Conservation (phyloP, 2,113 vertebrate genomes). For the Rostratula benghalensis region DNA sequence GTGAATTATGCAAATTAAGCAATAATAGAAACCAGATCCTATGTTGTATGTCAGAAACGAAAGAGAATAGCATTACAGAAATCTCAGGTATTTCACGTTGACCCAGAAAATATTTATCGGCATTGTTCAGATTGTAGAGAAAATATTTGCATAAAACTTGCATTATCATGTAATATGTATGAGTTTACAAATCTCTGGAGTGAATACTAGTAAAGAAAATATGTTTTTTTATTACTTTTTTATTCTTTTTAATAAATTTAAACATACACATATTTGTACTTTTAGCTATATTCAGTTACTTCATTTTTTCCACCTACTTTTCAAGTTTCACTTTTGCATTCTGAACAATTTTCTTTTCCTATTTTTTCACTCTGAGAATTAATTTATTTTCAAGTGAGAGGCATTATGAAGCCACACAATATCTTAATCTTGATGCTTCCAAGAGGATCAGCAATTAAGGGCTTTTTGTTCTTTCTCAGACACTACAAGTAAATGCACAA, state of each 20-base stretch:
- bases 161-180: conserved; percentile 26
- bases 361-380: not conserved
- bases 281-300: not conserved
- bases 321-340: not conserved
- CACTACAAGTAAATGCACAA: not conserved
- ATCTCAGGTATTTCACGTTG: conserved; percentile 12
- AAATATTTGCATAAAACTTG: conserved; percentile 44
- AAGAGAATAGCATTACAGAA: conserved; percentile 22
- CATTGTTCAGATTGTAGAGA: conserved; percentile 33
- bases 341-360: not conserved
- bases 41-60: conserved; percentile 2
- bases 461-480: not conserved
- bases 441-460: not conserved
- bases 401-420: not conserved
- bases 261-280: not conserved
- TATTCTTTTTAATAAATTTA: not conserved
- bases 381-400: not conserved
- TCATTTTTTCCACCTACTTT: not conserved
- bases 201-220: conserved; percentile 9
- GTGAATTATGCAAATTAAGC: conserved; percentile 59
- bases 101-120: conserved; percentile 48
- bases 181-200: conserved; percentile 33
- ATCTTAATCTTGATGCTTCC: not conserved
- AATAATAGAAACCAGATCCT: not conserved
- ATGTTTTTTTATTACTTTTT: not conserved